A percentile compares a stretch with the other conserved stretches of the same genome.
Evolutionary conservation across 1,140 invertebrate species (phyloP).

Genomic region (Ectropis grisescens): DNA sequence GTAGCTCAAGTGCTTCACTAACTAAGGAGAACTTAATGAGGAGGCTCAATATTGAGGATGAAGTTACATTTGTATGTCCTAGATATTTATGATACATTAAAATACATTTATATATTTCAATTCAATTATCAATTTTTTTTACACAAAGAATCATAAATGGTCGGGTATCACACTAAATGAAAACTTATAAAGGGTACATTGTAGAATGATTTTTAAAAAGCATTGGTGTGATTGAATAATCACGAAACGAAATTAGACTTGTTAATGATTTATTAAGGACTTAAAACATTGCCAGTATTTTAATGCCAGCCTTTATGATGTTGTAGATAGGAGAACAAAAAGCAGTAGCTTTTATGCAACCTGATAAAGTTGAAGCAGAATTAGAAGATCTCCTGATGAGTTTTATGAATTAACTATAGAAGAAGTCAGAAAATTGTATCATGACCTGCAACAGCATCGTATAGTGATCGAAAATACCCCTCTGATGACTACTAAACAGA

Average conservation of each 20-base stretch:
- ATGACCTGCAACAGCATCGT: constrained; percentile 77
- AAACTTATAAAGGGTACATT: too few relatives aligned
- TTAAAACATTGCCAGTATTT: too few relatives aligned
- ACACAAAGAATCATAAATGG: too few relatives aligned
- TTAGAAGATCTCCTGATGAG: constrained; percentile 82
- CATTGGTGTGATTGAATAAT: too few relatives aligned
- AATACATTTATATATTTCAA: too few relatives aligned
- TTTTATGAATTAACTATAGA: constrained; percentile 87
- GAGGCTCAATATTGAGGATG: constrained; percentile 48
- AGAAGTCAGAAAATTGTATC: constrained; percentile 80
- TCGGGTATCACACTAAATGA: too few relatives aligned
- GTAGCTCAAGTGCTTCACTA: constrained; percentile 1
- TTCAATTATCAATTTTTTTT: too few relatives aligned
- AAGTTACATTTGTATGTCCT: constrained; percentile 67
- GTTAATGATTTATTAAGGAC: too few relatives aligned
- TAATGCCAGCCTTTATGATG: too few relatives aligned
- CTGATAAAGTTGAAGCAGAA: constrained; percentile 70
- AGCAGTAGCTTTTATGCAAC: constrained; percentile 76
- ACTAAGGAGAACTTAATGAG: constrained; percentile 37
- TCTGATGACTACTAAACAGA: constrained; percentile 75
- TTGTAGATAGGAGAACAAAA: constrained; percentile 78
- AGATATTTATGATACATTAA: constrained; percentile 4
- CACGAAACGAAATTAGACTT: too few relatives aligned
- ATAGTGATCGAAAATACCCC: constrained; percentile 75
- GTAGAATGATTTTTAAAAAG: too few relatives aligned